These are phyloP conservation scores for Agelaius tricolor DNA, from an alignment of 2,113 vertebrate species.

Conservation along the genomic window DNA sequence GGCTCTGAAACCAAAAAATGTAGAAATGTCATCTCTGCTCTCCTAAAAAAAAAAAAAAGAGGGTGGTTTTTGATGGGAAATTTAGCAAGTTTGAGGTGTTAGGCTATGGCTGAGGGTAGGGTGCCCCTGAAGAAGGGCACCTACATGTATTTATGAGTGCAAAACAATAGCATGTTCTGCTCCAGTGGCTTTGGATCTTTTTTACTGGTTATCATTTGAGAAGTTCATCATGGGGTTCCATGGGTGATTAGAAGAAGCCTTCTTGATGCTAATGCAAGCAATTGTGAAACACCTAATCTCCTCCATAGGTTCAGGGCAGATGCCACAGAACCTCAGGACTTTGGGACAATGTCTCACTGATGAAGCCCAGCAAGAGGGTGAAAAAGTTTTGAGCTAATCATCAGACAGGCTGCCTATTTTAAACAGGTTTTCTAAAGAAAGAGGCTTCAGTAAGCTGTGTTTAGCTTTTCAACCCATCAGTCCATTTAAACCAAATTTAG, in stretches of 20 bases:
- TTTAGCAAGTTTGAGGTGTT: neutral
- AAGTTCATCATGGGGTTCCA: neutral
- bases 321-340: neutral
- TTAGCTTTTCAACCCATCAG: neutral
- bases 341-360: neutral
- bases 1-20: neutral
- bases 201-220: neutral
- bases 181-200: neutral
- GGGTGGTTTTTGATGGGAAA: neutral
- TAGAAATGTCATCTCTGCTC: neutral
- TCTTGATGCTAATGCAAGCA: neutral
- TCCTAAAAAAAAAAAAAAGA: neutral
- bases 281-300: neutral
- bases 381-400: neutral
- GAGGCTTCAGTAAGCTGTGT: neutral
- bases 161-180: neutral
- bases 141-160: accelerated
- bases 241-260: neutral
- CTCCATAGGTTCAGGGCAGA: neutral
- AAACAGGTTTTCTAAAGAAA: neutral
- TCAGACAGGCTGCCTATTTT: neutral
- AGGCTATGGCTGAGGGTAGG: neutral
- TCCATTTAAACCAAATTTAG: neutral
- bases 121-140: neutral
- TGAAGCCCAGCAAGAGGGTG: neutral